Conservation (phyloP, 2,888 invertebrate genomes). For the Carpatolechia fugitivella region DNA sequence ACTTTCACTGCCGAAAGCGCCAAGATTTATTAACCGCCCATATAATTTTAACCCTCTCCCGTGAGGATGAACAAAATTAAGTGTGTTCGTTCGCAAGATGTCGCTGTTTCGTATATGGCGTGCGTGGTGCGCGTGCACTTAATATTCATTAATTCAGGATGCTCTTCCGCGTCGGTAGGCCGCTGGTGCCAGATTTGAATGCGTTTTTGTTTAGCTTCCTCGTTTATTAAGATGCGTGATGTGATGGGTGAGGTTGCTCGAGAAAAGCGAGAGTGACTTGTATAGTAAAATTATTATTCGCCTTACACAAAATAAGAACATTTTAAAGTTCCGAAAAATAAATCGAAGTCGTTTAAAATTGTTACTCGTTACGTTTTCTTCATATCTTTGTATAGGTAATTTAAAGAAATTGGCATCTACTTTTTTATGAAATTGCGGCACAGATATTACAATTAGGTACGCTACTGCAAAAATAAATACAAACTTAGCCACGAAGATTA, state of each 20-base stretch:
- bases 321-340: too few relatives aligned
- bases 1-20: background rate
- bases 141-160: conserved; percentile 69
- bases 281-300: too few relatives aligned
- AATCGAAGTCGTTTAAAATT: too few relatives aligned
- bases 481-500: too few relatives aligned
- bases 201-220: conserved; percentile 39
- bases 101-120: conserved; percentile 24
- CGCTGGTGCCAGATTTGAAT: conserved; percentile 33
- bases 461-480: too few relatives aligned
- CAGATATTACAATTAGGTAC: too few relatives aligned
- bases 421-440: too few relatives aligned
- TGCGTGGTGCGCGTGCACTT: conserved; percentile 50
- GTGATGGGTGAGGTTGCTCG: background rate
- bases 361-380: too few relatives aligned
- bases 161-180: conserved; percentile 51
- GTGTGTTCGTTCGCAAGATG: conserved; percentile 44
- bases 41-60: conserved; percentile 21
- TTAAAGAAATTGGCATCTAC: too few relatives aligned
- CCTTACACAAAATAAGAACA: too few relatives aligned
- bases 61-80: conserved; percentile 32
- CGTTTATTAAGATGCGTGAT: conserved; percentile 8
- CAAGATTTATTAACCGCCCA: conserved; percentile 11
- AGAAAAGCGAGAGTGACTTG: background rate
- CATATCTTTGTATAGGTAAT: too few relatives aligned